A percentile compares a stretch with the other conserved stretches of the same genome.
phyloP scores from a whole-genome alignment of 2,888 invertebrate genomes.

The Scaptomyza parva region DNA sequence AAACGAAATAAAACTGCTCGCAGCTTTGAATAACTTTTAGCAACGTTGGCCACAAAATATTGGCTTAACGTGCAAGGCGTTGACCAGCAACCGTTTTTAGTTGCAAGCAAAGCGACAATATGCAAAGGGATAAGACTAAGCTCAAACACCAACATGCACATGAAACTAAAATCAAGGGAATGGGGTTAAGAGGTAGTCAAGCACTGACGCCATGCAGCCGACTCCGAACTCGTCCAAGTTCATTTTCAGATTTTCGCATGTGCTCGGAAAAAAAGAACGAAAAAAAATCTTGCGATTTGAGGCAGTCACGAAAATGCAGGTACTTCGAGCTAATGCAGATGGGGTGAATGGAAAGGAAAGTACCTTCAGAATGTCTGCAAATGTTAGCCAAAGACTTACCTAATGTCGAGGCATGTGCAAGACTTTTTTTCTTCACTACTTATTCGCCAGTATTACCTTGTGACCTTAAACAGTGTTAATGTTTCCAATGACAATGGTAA shows the following conservation, averaged over 20 bases:
- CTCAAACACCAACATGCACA: conserved; percentile 24
- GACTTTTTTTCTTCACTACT: not conserved
- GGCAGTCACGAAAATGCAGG: conserved; percentile 52
- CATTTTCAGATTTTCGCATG: conserved; percentile 66
- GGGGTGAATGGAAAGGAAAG: not conserved
- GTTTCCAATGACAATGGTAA: not conserved
- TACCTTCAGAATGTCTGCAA: conserved; percentile 30
- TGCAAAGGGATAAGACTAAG: conserved; percentile 60
- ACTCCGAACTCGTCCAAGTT: conserved; percentile 54
- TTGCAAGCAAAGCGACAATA: conserved; percentile 55
- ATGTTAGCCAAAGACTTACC: not conserved
- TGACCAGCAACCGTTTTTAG: conserved; percentile 39
- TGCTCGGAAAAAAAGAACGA: conserved; percentile 35
- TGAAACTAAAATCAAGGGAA: conserved; percentile 6
- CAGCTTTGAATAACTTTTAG: conserved; percentile 75
- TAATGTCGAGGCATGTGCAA: conserved; percentile 1
- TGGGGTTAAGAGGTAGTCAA: not conserved
- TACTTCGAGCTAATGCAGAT: conserved; percentile 24
- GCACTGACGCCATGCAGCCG: conserved; percentile 43
- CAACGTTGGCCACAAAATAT: conserved; percentile 69
- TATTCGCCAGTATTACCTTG: not conserved
- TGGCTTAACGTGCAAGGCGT: conserved; percentile 65
- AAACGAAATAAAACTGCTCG: conserved; percentile 31
- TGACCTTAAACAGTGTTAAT: not conserved
- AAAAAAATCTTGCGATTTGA: conserved; percentile 19